A percentile compares a stretch with the other conserved stretches of the same genome.
These are phyloP conservation scores for Platanista minor DNA, from an alignment of 2,113 vertebrate genomes.

Conservation along the genomic window DNA sequence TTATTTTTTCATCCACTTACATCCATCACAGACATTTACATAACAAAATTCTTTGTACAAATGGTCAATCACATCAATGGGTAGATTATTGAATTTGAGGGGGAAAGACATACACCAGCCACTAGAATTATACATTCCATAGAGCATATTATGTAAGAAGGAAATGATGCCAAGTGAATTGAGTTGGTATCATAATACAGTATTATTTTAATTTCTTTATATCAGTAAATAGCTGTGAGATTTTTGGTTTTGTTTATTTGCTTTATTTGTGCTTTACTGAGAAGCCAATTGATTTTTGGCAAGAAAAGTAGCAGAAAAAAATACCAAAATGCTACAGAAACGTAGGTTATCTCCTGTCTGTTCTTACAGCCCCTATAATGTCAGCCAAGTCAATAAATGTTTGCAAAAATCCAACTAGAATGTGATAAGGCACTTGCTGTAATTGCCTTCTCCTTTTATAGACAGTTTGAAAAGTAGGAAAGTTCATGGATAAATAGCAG, in stretches of 20 bases:
- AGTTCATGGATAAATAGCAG: neutral
- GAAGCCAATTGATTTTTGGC: conserved; percentile 30
- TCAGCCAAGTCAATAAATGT: conserved; percentile 28
- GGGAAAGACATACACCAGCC: neutral
- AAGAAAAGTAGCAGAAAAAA: neutral
- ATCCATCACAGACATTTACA: conserved; percentile 14
- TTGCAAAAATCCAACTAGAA: conserved; percentile 7
- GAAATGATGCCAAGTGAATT: neutral
- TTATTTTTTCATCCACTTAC: neutral
- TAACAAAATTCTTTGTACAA: conserved; percentile 16
- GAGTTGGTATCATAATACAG: neutral
- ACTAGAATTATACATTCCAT: neutral
- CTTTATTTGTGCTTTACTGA: conserved; percentile 3
- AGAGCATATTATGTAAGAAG: neutral
- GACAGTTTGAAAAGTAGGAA: conserved; percentile 37
- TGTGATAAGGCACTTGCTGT: neutral
- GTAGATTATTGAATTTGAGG: conserved; percentile 16
- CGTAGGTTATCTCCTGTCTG: conserved; percentile 6
- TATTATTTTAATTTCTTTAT: conserved; percentile 23
- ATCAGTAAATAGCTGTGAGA: conserved; percentile 18
- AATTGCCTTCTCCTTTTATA: conserved; percentile 32
- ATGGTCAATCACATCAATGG: neutral
- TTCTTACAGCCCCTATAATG: neutral
- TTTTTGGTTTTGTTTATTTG: conserved; percentile 14
- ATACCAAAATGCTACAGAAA: neutral